Evolutionary conservation across 2,113 vertebrate genomes (phyloP).

Genomic region (Saimiri boliviensis): DNA sequence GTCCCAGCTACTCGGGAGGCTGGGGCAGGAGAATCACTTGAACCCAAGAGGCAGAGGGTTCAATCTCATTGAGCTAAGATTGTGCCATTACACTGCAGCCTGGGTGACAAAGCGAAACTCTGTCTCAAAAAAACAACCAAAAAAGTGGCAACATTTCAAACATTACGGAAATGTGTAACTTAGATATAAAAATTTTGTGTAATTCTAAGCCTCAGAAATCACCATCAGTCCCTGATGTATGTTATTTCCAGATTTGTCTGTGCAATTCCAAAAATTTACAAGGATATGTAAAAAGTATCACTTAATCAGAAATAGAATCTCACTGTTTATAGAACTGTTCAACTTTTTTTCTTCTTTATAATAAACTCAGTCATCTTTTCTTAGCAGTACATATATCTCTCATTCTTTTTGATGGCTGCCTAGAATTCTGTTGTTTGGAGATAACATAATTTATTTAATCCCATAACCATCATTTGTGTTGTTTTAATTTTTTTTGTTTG

Average conservation of each 20-base stretch:
- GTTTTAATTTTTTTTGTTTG: not conserved
- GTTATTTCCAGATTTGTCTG: slow-evolving; percentile 1
- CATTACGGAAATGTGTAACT: not conserved
- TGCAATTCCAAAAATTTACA: not conserved
- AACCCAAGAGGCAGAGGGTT: too few species aligned
- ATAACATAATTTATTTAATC: not conserved
- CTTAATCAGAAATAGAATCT: not conserved
- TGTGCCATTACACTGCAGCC: too few species aligned
- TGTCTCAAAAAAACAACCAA: too few species aligned
- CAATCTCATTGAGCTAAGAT: too few species aligned
- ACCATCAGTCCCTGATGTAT: not conserved
- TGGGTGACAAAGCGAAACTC: too few species aligned
- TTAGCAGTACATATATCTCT: not conserved
- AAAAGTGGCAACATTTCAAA: not conserved
- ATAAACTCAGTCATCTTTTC: not conserved
- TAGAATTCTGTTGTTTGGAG: not conserved
- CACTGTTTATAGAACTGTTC: not conserved
- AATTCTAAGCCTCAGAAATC: not conserved
- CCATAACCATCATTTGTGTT: not conserved
- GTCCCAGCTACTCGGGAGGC: too few species aligned
- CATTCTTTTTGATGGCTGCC: not conserved
- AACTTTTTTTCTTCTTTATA: not conserved
- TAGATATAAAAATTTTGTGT: not conserved
- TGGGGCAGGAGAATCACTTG: too few species aligned
- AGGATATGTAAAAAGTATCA: not conserved